Percentiles rank a stretch among this genome's conserved stretches.
Conservation (phyloP, 2,797 vertebrate genomes). For the Pagetopsis macropterus region DNA sequence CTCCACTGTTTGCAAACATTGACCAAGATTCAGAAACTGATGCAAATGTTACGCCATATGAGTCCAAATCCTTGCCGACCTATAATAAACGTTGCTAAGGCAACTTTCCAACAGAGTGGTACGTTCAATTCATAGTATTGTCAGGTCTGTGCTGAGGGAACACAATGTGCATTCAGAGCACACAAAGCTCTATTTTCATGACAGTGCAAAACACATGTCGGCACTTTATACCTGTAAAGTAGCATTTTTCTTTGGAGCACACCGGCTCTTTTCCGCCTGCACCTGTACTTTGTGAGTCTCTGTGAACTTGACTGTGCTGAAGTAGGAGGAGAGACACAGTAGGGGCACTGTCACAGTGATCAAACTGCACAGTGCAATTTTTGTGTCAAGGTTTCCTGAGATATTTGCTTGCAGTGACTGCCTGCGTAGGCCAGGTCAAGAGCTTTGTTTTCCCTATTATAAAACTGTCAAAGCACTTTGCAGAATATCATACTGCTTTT, state of each 20-base stretch:
- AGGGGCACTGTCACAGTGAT: slow-evolving; percentile 69
- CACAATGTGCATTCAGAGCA: slow-evolving; percentile 31
- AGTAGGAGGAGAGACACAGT: slow-evolving; percentile 61
- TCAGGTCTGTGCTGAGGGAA: slow-evolving; percentile 19
- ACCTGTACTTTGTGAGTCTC: slow-evolving; percentile 71
- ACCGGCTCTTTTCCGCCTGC: slow-evolving; percentile 48
- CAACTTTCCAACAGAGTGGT: slow-evolving; percentile 17
- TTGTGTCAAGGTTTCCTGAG: slow-evolving; percentile 64
- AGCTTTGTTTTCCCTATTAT: slow-evolving; percentile 68
- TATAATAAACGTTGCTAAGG: slow-evolving; percentile 28
- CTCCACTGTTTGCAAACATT: neutral
- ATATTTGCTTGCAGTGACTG: slow-evolving; percentile 48
- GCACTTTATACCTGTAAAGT: slow-evolving; percentile 58
- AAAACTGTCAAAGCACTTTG: slow-evolving; percentile 57
- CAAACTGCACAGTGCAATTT: slow-evolving; percentile 71
- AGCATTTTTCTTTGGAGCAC: slow-evolving; percentile 53
- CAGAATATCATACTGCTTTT: slow-evolving; percentile 23
- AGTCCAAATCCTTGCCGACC: neutral
- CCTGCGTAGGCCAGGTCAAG: slow-evolving; percentile 51
- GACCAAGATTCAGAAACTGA: neutral
- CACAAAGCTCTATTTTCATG: slow-evolving; percentile 45
- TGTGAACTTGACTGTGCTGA: slow-evolving; percentile 71
- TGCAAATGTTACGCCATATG: neutral
- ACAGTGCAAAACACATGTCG: slow-evolving; percentile 41
- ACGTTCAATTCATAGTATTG: slow-evolving; percentile 9